These are phyloP conservation scores for Neosilurus hyrtlii DNA, from an alignment of 2,797 vertebrate species.

Conservation along the genomic window DNA sequence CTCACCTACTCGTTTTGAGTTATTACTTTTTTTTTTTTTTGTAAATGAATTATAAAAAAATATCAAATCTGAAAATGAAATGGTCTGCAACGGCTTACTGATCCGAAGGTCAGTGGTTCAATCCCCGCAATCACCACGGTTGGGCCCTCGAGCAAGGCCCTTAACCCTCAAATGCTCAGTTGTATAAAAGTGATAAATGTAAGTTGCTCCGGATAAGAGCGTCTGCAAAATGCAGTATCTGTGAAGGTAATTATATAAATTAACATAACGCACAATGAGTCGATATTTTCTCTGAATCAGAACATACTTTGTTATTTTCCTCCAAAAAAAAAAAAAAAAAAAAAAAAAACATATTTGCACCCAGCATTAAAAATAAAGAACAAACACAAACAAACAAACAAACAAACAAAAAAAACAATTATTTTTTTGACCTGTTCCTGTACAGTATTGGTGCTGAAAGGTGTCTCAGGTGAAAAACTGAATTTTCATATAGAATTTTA, in stretches of 20 bases:
- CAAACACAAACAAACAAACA: background rate
- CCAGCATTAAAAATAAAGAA: background rate
- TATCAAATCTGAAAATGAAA: conserved; percentile 10
- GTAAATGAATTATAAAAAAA: background rate
- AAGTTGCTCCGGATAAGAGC: too few relatives aligned
- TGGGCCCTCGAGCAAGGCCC: too few relatives aligned
- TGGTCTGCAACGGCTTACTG: background rate
- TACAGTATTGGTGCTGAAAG: background rate
- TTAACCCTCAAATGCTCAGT: too few relatives aligned
- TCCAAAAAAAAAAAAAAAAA: background rate
- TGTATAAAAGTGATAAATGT: too few relatives aligned
- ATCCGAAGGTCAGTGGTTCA: too few relatives aligned
- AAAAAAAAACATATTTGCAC: background rate
- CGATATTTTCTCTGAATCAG: background rate
- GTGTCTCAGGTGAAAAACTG: too few relatives aligned
- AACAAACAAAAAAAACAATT: background rate
- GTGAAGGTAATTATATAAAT: background rate
- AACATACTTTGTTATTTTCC: background rate
- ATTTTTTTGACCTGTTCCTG: background rate
- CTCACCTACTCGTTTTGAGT: background rate
- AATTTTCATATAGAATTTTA: too few relatives aligned
- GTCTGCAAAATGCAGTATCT: too few relatives aligned
- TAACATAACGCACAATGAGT: background rate
- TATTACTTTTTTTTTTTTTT: background rate
- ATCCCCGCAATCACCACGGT: too few relatives aligned